Conservation (phyloP, 1,140 invertebrate genomes). For the Trichonephila inaurata region DNA sequence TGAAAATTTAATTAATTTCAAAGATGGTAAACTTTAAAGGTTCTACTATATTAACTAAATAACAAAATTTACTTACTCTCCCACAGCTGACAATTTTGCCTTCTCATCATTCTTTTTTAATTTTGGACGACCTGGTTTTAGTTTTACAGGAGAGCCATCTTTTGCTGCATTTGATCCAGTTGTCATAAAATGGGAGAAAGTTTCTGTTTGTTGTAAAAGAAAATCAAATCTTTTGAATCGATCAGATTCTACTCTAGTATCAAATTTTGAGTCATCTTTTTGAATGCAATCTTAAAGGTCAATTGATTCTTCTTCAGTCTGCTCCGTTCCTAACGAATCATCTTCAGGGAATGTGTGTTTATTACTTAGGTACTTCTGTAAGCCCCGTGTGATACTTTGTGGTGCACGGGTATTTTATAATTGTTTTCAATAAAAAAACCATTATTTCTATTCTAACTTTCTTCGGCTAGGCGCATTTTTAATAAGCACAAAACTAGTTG, state of each 20-base stretch:
- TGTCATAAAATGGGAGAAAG: constrained; percentile 98
- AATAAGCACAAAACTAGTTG: too few relatives aligned
- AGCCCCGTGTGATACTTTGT: too few relatives aligned
- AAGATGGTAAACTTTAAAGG: neutral
- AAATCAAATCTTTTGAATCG: constrained; percentile 94
- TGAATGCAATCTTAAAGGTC: constrained; percentile 41
- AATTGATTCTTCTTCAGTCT: too few relatives aligned
- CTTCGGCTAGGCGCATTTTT: too few relatives aligned
- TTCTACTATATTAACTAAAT: neutral
- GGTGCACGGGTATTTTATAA: too few relatives aligned
- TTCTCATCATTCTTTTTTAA: constrained; percentile 86
- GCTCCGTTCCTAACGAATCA: too few relatives aligned
- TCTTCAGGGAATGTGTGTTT: too few relatives aligned
- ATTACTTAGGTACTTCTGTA: too few relatives aligned
- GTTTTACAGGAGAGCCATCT: constrained; percentile 85
- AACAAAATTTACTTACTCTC: constrained; percentile 83
- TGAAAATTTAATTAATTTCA: too few relatives aligned
- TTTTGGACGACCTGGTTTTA: constrained; percentile 89
- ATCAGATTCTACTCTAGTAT: constrained; percentile 85
- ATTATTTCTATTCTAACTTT: too few relatives aligned
- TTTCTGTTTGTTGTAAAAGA: constrained; percentile 97
- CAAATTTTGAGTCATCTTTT: constrained; percentile 70
- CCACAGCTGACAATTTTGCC: constrained; percentile 82
- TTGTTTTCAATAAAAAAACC: too few relatives aligned
- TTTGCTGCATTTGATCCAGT: constrained; percentile 83